Evolutionary conservation across 92 coral and sea anemone genomes (phyloP), one percentile per base, ranked within the genome.

Genomic region (Parazoanthus atlanticus): DNA sequence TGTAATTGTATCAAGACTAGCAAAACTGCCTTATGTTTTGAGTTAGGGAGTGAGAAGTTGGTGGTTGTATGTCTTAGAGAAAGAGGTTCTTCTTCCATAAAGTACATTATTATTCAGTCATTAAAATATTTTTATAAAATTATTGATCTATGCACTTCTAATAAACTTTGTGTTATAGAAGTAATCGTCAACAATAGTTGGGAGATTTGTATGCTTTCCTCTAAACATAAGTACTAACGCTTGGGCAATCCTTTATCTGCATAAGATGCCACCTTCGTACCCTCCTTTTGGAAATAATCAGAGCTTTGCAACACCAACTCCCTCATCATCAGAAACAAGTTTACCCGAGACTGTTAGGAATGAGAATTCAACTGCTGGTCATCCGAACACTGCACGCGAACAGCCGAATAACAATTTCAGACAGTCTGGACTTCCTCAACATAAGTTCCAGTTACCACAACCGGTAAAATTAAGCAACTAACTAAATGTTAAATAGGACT

Each of bases 381-480:
- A 52, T 43, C 87, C 30, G 61, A 84, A 41, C 26, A 73, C 87
- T 69, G 11, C 43, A 46, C 28, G 54, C 7, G 65, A 41, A 84
- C 87, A 40, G 64, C 66, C 87, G 38, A 47, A 71, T 40, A 84
- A 84, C 65, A 84, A 71, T 70, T 71, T 84, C 54, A 84, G 78
- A 52, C 79, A 70, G 78, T 46, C 87, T 71, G 87, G 87, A 46
- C 87, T 38, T 15, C 87, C 47, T 5, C 87, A 30, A 29, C 87
- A 84, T 69, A 84, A 84, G 87, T 84, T 84, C 87, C 79, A 84
- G 87, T 84, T 84, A 84, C 79, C 87, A 70, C 67, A 84, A 70
- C 76, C 79, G 87, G 87, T 84, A 84, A 84, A 84, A 84, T 29
- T 38, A 43, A 43, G 40, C 26, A 70, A 1, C 4, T 23, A 84